phyloP scores from a whole-genome alignment of 2,888 invertebrate species.

The Villa cingulata region DNA sequence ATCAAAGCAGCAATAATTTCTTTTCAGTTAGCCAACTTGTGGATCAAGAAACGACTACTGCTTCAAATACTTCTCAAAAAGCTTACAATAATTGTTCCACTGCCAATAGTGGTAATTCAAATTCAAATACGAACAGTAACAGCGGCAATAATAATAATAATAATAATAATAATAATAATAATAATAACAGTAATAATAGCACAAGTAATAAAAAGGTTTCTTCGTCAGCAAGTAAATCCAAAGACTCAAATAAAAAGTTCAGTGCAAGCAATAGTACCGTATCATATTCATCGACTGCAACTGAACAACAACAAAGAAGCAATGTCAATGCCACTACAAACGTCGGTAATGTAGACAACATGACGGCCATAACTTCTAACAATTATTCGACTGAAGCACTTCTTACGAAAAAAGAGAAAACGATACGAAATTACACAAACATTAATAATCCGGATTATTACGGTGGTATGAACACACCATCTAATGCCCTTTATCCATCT shows the following conservation, averaged over 20 bases:
- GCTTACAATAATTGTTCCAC: neutral
- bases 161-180: too few relatives aligned
- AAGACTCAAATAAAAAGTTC: neutral
- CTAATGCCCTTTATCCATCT: neutral
- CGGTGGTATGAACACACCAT: neutral
- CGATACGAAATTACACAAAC: constrained; percentile 6
- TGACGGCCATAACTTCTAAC: constrained; percentile 4
- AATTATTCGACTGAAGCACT: constrained; percentile 19
- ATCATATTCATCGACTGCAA: neutral
- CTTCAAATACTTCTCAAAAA: neutral
- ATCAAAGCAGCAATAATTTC: constrained; percentile 32
- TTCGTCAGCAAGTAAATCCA: neutral
- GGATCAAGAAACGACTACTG: constrained; percentile 22
- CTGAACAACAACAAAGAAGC: neutral
- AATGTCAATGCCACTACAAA: neutral
- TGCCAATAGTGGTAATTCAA: neutral
- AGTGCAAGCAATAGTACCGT: neutral
- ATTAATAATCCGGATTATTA: constrained; percentile 1
- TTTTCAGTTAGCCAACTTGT: constrained; percentile 51
- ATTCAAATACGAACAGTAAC: too few relatives aligned
- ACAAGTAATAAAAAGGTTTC: neutral
- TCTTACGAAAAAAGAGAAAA: constrained; percentile 16
- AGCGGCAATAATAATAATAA: too few relatives aligned
- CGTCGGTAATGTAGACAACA: too few relatives aligned
- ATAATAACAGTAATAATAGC: too few relatives aligned